Evolutionary conservation across 2,888 invertebrate genomes (phyloP), one percentile per base, ranked within the genome.

Genomic region (Polymixis lichenea): DNA sequence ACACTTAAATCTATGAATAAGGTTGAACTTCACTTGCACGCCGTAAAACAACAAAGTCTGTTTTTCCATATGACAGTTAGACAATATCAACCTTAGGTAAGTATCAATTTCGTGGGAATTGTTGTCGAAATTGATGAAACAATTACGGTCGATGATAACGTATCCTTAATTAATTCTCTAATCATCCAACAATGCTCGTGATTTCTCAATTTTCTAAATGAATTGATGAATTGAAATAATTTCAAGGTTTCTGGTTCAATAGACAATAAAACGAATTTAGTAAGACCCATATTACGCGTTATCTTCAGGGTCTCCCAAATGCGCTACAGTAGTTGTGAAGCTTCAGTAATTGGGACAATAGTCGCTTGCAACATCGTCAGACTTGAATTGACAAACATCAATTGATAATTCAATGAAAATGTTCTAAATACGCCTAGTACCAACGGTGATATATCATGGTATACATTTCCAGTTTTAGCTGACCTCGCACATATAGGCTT

Each of bases 221-320:
- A 25, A 49, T 46, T 7, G 7, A 25, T 66, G 22, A 46, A 66
- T 38, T 74, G 13, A 53, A 61, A 66, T 53, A 46, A 49, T 65
- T 58, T 32, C 32, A 66, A 66, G 66, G 74, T 61, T 46, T 38
- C 17, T 60, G 2, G 15, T 43, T 15, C 32, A 1, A 46, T 25
- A 72, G 25, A 69, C 58, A 69, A 73, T 72, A 28, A 51, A 32
- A 22, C 11, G 25, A 38, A 60, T 69, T 25, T 60, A 43, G 73
- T 69, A 60, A 60, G 38, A 70, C 1, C 0, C 38, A 38, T 22
- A 1, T 49, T 38, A 17, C 0, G 17, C 19, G 0, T 19, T 22
- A n/a, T 49, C 1, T 22, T 60, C 28, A 49, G 49, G 49, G 56
- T 19, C 25, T 15, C 9, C n/a, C n/a, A 13, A 46, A 55, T 67